phyloP scores from a whole-genome alignment of 2,888 invertebrate species.

The Drosophila mercatorum region DNA sequence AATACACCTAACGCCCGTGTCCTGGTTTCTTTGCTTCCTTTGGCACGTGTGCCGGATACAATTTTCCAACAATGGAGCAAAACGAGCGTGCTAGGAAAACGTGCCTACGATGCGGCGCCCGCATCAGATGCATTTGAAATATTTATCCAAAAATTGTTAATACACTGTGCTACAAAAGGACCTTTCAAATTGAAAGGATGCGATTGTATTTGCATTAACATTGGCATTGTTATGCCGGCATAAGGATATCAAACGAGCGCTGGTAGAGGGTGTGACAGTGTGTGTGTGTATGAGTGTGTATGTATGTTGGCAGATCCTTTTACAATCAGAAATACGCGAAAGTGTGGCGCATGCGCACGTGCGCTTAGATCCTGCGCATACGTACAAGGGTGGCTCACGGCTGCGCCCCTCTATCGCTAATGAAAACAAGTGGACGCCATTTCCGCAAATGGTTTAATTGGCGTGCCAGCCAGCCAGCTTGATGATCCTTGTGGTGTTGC shows the following conservation, averaged over 20 bases:
- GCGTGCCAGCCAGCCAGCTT: conserved; percentile 45
- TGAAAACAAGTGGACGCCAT: conserved; percentile 78
- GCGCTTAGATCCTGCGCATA: conserved; percentile 56
- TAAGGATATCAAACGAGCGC: conserved; percentile 50
- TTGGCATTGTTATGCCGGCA: conserved; percentile 73
- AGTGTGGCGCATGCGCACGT: conserved; percentile 79
- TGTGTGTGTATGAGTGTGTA: conserved; percentile 27
- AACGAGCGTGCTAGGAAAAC: conserved; percentile 32
- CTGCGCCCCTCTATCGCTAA: conserved; percentile 54
- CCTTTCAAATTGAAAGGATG: conserved; percentile 67
- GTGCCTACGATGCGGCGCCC: conserved; percentile 48
- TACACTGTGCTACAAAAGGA: conserved; percentile 59
- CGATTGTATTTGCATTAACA: conserved; percentile 78
- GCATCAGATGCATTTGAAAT: conserved; percentile 63
- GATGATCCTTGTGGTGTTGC: conserved; percentile 31
- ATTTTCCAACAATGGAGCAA: conserved; percentile 47
- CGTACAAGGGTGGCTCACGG: conserved; percentile 48
- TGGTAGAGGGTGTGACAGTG: conserved; percentile 56
- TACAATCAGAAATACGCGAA: conserved; percentile 66
- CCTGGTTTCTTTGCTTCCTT: conserved; percentile 50
- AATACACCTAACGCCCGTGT: conserved; percentile 60
- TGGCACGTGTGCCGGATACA: conserved; percentile 79
- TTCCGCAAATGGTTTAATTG: conserved; percentile 71
- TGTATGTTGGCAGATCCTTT: conserved; percentile 59
- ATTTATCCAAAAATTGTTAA: conserved; percentile 71